These are phyloP conservation scores for Prionace glauca DNA, from an alignment of 2,797 vertebrate genomes.

Conservation along the genomic window DNA sequence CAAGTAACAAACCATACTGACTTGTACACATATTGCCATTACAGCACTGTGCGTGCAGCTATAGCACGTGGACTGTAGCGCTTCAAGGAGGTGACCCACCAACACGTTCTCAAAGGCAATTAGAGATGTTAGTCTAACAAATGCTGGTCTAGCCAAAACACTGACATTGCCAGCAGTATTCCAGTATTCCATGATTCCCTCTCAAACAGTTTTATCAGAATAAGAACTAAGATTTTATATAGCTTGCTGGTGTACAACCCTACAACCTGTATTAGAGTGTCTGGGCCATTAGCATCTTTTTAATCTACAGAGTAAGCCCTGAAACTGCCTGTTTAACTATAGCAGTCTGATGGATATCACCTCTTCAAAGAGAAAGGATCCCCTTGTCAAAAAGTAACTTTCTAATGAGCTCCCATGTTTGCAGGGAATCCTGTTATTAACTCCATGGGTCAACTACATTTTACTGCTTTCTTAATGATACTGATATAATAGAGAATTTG, in stretches of 20 bases:
- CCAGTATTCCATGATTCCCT: not conserved
- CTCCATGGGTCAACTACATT: not conserved
- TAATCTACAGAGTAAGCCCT: slow-evolving; percentile 43
- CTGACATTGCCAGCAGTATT: not conserved
- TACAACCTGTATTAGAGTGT: slow-evolving; percentile 37
- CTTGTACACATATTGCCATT: too few species aligned
- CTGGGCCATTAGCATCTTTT: slow-evolving; percentile 45
- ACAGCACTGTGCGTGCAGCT: too few species aligned
- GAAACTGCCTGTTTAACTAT: slow-evolving; percentile 44
- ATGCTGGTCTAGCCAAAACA: not conserved
- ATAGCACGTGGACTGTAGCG: too few species aligned
- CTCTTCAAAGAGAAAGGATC: slow-evolving; percentile 44
- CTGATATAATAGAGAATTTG: not conserved
- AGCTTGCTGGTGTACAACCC: slow-evolving; percentile 41
- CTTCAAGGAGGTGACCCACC: too few species aligned
- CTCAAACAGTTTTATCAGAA: not conserved
- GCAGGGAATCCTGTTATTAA: not conserved
- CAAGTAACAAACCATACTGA: too few species aligned
- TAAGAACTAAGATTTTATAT: slow-evolving; percentile 16
- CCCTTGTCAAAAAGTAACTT: slow-evolving; percentile 38
- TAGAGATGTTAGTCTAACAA: too few species aligned
- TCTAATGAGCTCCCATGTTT: not conserved
- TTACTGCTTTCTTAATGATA: not conserved
- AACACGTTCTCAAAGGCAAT: too few species aligned
- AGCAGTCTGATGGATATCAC: slow-evolving; percentile 40